Percentiles rank a stretch among this genome's conserved stretches.
Conservation (phyloP, 2,888 invertebrate species). For the Drosophila niveifrons region DNA sequence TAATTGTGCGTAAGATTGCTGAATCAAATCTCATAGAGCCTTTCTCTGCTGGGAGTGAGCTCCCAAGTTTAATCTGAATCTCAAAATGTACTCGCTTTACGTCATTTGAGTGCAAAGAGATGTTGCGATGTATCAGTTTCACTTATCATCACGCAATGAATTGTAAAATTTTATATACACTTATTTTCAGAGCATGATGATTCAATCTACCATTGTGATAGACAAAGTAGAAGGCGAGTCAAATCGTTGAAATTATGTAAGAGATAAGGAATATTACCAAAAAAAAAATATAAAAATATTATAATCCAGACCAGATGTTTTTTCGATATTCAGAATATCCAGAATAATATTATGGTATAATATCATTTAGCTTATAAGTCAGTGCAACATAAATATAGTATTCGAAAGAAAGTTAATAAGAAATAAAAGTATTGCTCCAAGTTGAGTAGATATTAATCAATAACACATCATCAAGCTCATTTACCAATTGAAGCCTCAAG, state of each 20-base stretch:
- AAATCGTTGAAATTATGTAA: not conserved
- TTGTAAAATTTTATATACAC: not conserved
- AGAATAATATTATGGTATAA: too few species aligned
- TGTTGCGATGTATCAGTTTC: not conserved
- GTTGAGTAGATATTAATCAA: too few species aligned
- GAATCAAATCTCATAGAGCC: not conserved
- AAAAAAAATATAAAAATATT: too few species aligned
- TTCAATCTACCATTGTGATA: not conserved
- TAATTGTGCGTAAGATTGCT: conserved; percentile 25
- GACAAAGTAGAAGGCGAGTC: not conserved
- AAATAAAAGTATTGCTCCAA: too few species aligned
- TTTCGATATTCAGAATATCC: too few species aligned
- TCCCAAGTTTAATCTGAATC: not conserved
- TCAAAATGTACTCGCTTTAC: not conserved
- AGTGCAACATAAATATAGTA: too few species aligned
- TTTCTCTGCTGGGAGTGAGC: not conserved
- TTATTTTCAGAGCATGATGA: not conserved
- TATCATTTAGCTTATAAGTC: too few species aligned
- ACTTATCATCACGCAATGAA: not conserved
- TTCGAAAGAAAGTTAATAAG: too few species aligned
- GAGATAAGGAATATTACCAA: too few species aligned
- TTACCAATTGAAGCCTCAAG: too few species aligned
- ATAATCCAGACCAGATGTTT: too few species aligned
- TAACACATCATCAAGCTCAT: too few species aligned
- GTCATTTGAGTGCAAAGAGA: not conserved